Conservation (phyloP, 2,113 vertebrate species). For the Neogobius melanostomus region DNA sequence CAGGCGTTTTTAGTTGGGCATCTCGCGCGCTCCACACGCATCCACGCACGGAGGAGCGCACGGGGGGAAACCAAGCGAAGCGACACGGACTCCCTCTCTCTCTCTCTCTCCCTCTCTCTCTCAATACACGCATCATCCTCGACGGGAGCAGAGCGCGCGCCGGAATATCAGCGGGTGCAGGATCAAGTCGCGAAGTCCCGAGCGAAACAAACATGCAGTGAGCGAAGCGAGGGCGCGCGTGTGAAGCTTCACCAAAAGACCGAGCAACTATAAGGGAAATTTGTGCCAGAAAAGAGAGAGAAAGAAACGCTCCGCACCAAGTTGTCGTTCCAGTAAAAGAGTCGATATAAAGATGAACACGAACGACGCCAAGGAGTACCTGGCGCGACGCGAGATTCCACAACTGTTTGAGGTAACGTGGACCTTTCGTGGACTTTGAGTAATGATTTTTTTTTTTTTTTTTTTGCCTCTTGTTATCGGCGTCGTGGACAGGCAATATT, state of each 20-base stretch:
- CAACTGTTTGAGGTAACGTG: slow-evolving; percentile 94
- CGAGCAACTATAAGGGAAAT: slow-evolving; percentile 1
- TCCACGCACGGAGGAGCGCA: slow-evolving; percentile 5
- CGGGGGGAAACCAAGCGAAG: slow-evolving; percentile 16
- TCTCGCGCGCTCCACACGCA: slow-evolving; percentile 27
- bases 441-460: neutral
- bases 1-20: slow-evolving; percentile 41
- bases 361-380: slow-evolving; percentile 93
- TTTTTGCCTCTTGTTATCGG: neutral
- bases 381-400: slow-evolving; percentile 90
- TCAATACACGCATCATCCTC: slow-evolving; percentile 8
- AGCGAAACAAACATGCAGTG: slow-evolving; percentile 63
- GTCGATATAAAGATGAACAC: slow-evolving; percentile 79
- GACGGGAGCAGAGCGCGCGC: slow-evolving; percentile 24
- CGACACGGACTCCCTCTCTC: slow-evolving; percentile 25
- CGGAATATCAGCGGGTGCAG: slow-evolving; percentile 48
- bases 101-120: slow-evolving; percentile 29
- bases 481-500: neutral
- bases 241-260: slow-evolving; percentile 27
- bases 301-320: slow-evolving; percentile 19
- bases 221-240: slow-evolving; percentile 29
- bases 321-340: slow-evolving; percentile 36
- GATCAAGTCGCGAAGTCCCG: slow-evolving; percentile 56
- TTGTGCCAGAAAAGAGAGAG: slow-evolving; percentile 3
- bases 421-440: neutral